Percentiles rank a stretch among this genome's conserved stretches.
Conservation (phyloP, 2,113 vertebrate genomes). For the Hymenochirus boettgeri region DNA sequence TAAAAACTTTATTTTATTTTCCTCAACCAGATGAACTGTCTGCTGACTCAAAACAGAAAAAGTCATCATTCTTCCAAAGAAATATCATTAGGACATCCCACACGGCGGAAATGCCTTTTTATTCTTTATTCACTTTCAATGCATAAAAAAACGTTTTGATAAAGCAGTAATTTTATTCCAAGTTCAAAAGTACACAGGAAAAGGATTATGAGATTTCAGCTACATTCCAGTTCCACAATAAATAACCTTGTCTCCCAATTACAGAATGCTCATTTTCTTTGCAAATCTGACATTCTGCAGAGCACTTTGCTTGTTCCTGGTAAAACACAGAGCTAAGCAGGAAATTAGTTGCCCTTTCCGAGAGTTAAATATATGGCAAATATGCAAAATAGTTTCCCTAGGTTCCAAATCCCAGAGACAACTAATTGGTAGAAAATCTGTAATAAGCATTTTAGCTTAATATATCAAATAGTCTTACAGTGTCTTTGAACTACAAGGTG, state of each 20-base stretch:
- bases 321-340: background rate
- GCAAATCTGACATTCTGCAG: slow-evolving; percentile 35
- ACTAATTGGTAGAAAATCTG: too few relatives aligned
- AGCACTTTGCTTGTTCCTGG: slow-evolving; percentile 13
- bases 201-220: slow-evolving; percentile 33
- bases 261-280: slow-evolving; percentile 8
- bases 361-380: too few relatives aligned
- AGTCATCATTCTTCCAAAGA: background rate
- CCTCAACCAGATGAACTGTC: too few relatives aligned
- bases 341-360: too few relatives aligned
- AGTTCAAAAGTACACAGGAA: slow-evolving; percentile 36
- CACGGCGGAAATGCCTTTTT: background rate
- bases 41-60: background rate
- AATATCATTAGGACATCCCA: slow-evolving; percentile 1
- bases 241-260: slow-evolving; percentile 18
- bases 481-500: too few relatives aligned
- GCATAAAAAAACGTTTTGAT: slow-evolving; percentile 24
- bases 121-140: slow-evolving; percentile 15
- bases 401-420: too few relatives aligned
- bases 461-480: too few relatives aligned
- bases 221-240: slow-evolving; percentile 21
- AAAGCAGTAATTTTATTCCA: slow-evolving; percentile 4
- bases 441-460: too few relatives aligned
- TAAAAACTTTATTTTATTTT: too few relatives aligned
- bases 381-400: too few relatives aligned